Evolutionary conservation across 2,797 vertebrate species (phyloP), one percentile per base, ranked within the genome.

Genomic region (Ceyx erithaca): DNA sequence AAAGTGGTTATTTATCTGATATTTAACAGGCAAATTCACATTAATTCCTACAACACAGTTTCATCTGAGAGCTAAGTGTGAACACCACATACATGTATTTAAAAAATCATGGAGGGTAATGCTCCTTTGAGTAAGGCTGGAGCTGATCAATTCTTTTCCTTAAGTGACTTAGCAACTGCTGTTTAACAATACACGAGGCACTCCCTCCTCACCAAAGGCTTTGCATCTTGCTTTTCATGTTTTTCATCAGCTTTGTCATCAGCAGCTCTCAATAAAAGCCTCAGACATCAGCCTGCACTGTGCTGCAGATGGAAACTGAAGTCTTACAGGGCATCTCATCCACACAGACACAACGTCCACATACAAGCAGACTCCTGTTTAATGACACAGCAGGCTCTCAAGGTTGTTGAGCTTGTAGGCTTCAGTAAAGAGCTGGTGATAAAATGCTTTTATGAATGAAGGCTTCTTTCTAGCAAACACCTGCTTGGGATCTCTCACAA

Each of bases 181-280:
- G 55, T 73, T 87, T 52, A 92, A 91, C 87, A 92, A 91, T 62
- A 73, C 59, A 66, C 0, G 6, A 90, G 70, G 46, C 78, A 49
- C 64, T 90, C 64, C 80, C 73, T 85, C 43, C 45, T 88, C 87
- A 78, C 61, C 70, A 82, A 85, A 86, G 64, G 41, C 67, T 79
- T 61, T 52, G 33, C 10, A 3, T 73, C 80, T 78, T 76, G 49
- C 41, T 88, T 91, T 91, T 63, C 72, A 79, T 61, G 57, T 80
- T 94, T 91, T 79, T 83, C 75, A 94, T 88, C 91, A 94, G 63
- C 77, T 87, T 75, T 76, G 62, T 87, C 91, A 89, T 62, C 85
- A 86, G 45, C 70, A 93, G 31, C 67, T 90, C 70, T 52, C 30
- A 92, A 46, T 58, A 85, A 86, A 91, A 79, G 33, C 62, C 78